Evolutionary conservation across 2,888 invertebrate genomes (phyloP), one percentile per base, ranked within the genome.

Genomic region (Amiota communis): DNA sequence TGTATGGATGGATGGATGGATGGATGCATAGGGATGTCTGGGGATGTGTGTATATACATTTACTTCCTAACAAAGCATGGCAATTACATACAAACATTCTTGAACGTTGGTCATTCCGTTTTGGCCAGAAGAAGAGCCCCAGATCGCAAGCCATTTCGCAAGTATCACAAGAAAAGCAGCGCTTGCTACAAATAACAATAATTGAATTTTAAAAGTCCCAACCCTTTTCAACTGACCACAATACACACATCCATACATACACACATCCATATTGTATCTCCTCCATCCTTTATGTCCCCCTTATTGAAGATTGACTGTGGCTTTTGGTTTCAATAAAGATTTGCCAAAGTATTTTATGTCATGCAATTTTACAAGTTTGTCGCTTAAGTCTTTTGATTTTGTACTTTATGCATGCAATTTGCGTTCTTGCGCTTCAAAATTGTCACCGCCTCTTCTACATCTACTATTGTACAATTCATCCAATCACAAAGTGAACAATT

Each of bases 321-420:
- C 36, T 36, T 36, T 36, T 36, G 57, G 17, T 57, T 36, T 36
- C 36, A 36, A 36, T 36, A 36, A 36, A 36, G 36, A 36, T 36
- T 15, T 17, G 46, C 46, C 11, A 63, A 63, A 63, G 46, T 23
- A 63, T 9, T 64, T 46, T 74, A 77, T 79, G 75, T 71, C 49
- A 70, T 70, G 79, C 71, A 4, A 77, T 75, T 80, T 76, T 71
- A 77, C 79, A 76, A 76, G 79, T 79, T 80, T 80, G 80, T 80
- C 80, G 77, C 78, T 78, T 80, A 63, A 78, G 80, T 80, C 80
- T 76, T 80, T 80, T 75, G 78, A 78, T 77, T 36, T 36, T 36
- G 36, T 36, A 36, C 51, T 78, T 72, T 73, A 49, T n/a, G 65
- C 68, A 23, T 46, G 64, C 9, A n/a, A 70, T 48, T 59, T 48